Conservation (phyloP, 2,113 vertebrate genomes). For the Aptenodytes forsteri region DNA sequence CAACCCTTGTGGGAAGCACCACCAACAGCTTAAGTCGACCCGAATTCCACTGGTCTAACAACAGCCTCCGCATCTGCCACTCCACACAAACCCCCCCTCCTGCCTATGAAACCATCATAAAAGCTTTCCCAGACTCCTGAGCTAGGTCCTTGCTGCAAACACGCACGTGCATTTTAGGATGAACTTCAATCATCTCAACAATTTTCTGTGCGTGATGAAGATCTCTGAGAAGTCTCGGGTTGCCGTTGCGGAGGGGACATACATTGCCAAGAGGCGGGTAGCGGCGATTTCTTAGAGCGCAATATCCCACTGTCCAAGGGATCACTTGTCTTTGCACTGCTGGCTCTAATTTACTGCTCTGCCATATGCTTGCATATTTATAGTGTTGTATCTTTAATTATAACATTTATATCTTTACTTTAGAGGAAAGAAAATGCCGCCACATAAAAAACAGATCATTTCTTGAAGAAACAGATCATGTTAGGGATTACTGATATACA, state of each 20-base stretch:
- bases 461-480: neutral
- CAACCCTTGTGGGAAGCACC: slow-evolving; percentile 53
- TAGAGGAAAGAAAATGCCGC: neutral
- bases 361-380: neutral
- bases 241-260: neutral
- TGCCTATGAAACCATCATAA: slow-evolving; percentile 93
- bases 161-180: neutral
- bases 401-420: neutral
- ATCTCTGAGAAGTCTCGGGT: neutral
- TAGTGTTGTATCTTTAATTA: neutral
- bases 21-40: slow-evolving; percentile 75
- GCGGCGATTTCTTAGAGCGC: neutral
- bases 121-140: slow-evolving; percentile 90
- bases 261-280: neutral
- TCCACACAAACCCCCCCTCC: slow-evolving; percentile 87
- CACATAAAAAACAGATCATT: neutral
- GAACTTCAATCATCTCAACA: neutral
- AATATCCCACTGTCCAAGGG: neutral
- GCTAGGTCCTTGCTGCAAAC: neutral
- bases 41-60: slow-evolving; percentile 89
- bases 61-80: slow-evolving; percentile 76
- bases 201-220: neutral
- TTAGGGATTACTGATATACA: neutral
- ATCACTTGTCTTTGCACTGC: neutral
- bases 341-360: neutral